phyloP scores from a whole-genome alignment of 2,888 invertebrate genomes.

The Pteria penguin region DNA sequence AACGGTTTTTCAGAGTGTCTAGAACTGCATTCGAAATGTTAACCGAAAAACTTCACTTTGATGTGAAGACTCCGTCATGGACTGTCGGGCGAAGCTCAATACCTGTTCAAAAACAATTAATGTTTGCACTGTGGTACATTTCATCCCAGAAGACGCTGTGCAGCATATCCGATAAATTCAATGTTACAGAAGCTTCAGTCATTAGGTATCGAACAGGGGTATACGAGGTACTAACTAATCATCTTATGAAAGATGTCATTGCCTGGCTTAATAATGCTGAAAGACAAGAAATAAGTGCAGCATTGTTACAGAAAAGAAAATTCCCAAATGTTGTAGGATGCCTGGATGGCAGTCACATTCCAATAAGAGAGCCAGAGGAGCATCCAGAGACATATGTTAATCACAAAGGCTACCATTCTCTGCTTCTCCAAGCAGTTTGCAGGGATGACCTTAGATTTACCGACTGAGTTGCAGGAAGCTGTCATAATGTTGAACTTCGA shows the following conservation, averaged over 20 bases:
- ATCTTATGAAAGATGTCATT: conserved; percentile 38
- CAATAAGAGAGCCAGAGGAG: conserved; percentile 34
- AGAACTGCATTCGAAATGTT: conserved; percentile 35
- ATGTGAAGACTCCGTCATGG: no score
- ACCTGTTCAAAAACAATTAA: conserved; percentile 37
- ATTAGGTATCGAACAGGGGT: conserved; percentile 28
- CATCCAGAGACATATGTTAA: conserved; percentile 47
- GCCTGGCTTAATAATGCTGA: conserved; percentile 21
- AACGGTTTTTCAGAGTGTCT: conserved; percentile 33
- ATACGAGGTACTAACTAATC: conserved; percentile 24
- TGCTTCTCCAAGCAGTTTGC: conserved; percentile 38
- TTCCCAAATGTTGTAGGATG: conserved; percentile 40
- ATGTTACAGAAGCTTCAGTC: conserved; percentile 41
- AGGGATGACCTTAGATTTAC: conserved; percentile 28
- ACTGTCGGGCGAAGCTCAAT: conserved; percentile 30
- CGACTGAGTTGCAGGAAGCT: conserved; percentile 38
- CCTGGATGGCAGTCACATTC: conserved; percentile 40
- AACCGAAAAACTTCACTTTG: no score
- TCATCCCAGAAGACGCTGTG: neutral
- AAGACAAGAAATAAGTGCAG: conserved; percentile 10
- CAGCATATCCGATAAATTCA: conserved; percentile 18
- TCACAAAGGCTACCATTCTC: conserved; percentile 41
- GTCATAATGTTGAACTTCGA: conserved; percentile 41
- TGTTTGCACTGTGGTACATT: conserved; percentile 41
- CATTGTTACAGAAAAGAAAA: conserved; percentile 30